Conservation (phyloP, 2,113 vertebrate species). For the Orycteropus afer region DNA sequence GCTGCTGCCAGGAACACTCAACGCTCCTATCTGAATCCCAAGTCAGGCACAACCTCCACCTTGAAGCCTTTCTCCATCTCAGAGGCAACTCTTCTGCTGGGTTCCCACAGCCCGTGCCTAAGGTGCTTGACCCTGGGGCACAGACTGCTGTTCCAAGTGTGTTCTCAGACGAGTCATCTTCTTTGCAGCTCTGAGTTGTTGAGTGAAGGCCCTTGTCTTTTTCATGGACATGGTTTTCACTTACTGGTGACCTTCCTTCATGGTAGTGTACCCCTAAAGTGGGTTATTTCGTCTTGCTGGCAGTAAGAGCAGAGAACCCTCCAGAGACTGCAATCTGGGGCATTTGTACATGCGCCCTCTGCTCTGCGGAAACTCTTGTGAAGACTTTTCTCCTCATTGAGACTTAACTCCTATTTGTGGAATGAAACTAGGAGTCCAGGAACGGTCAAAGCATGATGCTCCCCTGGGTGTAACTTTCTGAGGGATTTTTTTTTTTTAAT, state of each 20-base stretch:
- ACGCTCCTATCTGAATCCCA: too few species aligned
- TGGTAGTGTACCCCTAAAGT: not conserved
- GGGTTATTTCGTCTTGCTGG: not conserved
- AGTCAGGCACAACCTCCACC: rapidly evolving
- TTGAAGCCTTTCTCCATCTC: not conserved
- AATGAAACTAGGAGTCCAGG: not conserved
- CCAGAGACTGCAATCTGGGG: rapidly evolving
- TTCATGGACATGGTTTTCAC: not conserved
- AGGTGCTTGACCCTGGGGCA: rapidly evolving
- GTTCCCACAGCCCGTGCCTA: rapidly evolving
- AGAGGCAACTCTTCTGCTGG: not conserved
- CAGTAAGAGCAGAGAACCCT: not conserved
- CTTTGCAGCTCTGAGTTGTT: not conserved
- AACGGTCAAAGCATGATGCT: not conserved
- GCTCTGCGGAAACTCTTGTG: not conserved
- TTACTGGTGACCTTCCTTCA: not conserved
- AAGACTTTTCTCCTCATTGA: not conserved
- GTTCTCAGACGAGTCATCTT: not conserved
- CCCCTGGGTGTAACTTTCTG: not conserved
- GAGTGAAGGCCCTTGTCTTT: not conserved
- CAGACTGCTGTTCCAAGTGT: rapidly evolving
- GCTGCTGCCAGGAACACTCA: too few species aligned
- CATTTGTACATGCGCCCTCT: rapidly evolving
- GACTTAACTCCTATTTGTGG: not conserved
- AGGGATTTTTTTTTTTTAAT: not conserved